Evolutionary conservation across 1,140 invertebrate genomes (phyloP), one percentile per base, ranked within the genome.

Genomic region (Eulimnadia texana): DNA sequence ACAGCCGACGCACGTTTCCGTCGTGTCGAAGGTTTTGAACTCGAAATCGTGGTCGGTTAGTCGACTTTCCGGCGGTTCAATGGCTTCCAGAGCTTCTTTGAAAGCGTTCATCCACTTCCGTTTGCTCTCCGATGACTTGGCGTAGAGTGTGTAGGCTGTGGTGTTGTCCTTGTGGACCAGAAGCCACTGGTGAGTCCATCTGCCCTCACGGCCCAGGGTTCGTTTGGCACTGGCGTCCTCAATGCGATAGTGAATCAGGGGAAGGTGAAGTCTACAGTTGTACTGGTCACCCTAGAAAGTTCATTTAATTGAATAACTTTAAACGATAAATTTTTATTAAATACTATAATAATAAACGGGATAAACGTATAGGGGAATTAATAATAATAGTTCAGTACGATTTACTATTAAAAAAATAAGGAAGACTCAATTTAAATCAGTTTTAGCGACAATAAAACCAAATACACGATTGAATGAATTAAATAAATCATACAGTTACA

Each of bases 51-150:
- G 90, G 72, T 88, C 87, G 1, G 86, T 90, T 64, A 80, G 81
- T 25, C 81, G 78, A 66, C 84, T 83, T 0, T 83, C 83, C 1
- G 81, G 72, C 0, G 93, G 93, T 68, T 88, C 83, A 25, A 94
- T 79, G 72, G 93, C 95, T 67, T 95, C 91, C 88, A 95, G 82
- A 49, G 93, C 93, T 68, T 94, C 88, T 55, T 84, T 81, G 24
- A 98, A 83, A 3, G 91, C 89, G 69, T 91, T 90, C 19, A 95
- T 85, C 91, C 93, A 96, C 71, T 89, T 87, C 64, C 82, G 77
- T 64, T 91, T 88, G 63, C 85, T 81, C 47, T 93, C 90, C 64
- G 91, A 88, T 9, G 84, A 92, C 69, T 91, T 83, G 1, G 91
- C 87, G 72, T 85, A 92, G 68, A 97, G 81, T 6, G 93, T 95